Base-by-base conservation (phyloP, 1,140 invertebrate species). In the Galleria mellonella region DNA sequence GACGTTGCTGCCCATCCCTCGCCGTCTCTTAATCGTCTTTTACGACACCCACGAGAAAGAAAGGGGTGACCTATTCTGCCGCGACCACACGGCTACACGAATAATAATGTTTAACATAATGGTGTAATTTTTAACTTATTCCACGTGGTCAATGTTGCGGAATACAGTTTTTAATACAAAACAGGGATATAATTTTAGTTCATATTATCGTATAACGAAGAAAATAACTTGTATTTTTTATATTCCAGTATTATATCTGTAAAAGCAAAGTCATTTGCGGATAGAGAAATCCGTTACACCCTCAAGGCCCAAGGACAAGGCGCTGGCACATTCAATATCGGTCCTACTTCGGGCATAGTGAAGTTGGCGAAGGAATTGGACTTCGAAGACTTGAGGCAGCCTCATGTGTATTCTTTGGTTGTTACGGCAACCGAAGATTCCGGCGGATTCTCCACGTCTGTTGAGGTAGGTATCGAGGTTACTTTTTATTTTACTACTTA, bases 391-490 rank as follows among this genome's bases (percentile, higher is more conserved):
- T 84, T 97, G 36, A 87, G 96, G 28, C 96, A 97, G 74, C 96
- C 96, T 0, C 96, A 97, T 66, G 94, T 96, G 52, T 98, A 97
- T 76, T 94, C 94, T 7, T 82, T 98, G 17, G 91, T 96, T 39
- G 96, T 98, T 10, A 97, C 96, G 1, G 96, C 96, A 9, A 97
- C 96, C 4, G 96, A 98, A 84, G 96, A 98, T 83, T 97, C 96
- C 0, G 96, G 96, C 32, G 96, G 96, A 43, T 97, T 98, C 81
- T 97, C 96, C 9, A 98, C 96, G 12, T 95, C 94, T 10, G 96
- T 98, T 51, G 96, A 97, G 90, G 95, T 97, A 88, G 78, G 69
- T n/a, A n/a, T n/a, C n/a, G n/a, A n/a, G n/a, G n/a, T 77, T 29
- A 2, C 30, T n/a, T 32, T 4, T 32, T n/a, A 23, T 3, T 23